Percentiles rank a stretch among this genome's conserved stretches.
phyloP scores from a whole-genome alignment of 2,797 vertebrate genomes.

The Propithecus perrieri region DNA sequence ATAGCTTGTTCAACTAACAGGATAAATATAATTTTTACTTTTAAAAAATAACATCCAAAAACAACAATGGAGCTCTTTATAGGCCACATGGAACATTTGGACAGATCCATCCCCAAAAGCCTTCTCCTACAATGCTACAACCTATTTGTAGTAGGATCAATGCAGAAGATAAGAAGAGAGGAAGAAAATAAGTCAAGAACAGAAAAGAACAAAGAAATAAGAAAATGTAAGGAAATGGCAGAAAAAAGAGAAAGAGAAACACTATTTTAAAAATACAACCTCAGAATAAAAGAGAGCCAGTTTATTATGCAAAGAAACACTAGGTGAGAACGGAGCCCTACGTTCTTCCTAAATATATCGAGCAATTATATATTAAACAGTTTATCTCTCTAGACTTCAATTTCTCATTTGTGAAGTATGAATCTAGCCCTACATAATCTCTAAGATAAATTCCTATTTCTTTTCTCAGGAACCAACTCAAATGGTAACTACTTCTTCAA shows the following conservation, averaged over 20 bases:
- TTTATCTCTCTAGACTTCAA: constrained; percentile 28
- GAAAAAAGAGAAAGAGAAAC: constrained; percentile 19
- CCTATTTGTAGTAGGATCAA: not conserved
- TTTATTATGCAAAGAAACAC: not conserved
- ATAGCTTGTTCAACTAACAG: constrained; percentile 14
- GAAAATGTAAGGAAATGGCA: not conserved
- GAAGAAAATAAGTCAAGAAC: constrained; percentile 10
- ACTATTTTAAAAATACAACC: not conserved
- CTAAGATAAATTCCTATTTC: constrained; percentile 38
- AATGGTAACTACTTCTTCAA: constrained; percentile 15
- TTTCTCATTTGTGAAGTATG: constrained; percentile 39
- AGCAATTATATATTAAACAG: constrained; percentile 1
- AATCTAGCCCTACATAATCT: not conserved
- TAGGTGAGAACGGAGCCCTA: not conserved
- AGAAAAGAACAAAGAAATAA: not conserved
- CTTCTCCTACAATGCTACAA: not conserved
- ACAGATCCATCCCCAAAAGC: constrained; percentile 24
- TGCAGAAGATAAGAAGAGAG: not conserved
- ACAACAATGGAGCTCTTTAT: not conserved
- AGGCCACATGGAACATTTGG: not conserved
- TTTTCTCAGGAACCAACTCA: not conserved
- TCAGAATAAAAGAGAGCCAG: not conserved
- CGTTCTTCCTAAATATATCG: not conserved
- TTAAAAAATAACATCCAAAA: constrained; percentile 3
- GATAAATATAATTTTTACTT: not conserved